Evolutionary conservation across 30 jellyfish, hydroid and myxozoan species (phyloP), one percentile per base, ranked within the genome.

Genomic region (Cassiopea xamachana): DNA sequence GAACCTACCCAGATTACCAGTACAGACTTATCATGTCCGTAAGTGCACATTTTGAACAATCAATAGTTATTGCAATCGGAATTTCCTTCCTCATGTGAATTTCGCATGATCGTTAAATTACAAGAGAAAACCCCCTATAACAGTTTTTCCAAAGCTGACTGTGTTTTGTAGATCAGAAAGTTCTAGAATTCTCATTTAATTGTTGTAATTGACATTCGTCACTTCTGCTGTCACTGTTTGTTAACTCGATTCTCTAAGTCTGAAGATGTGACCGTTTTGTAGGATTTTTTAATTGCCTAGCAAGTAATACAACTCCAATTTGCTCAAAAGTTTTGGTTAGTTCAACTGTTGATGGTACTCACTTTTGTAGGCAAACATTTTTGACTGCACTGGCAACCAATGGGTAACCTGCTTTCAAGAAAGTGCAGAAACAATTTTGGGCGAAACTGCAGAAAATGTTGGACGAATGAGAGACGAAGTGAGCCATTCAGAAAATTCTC

Each of bases 341-440:
- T 3, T 55, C 64, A 10, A 55, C 12, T 55, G 64, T 10, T 10
- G 64, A 55, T 55, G 64, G 12, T 55, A 10, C 64, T 64, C 15
- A n/a, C 9, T 61, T 74, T 73, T 73, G 73, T 69, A 96, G 99
- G 44, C 98, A 18, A 93, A 97, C 83, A 79, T 93, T 48, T 97
- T 96, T 58, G 99, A 97, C 82, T 94, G 91, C 78, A 75, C 98
- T 73, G 98, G 98, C 10, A 91, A 85, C 73, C 98, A 92, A n/a
- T 97, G 98, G 98, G 62, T 97, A 4, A 93, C 98, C 1, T 89
- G 97, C 75, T 97, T 97, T 78, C 99, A 97, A 81, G 99, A 97
- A 2, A 93, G 98, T 81, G 99, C 94, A 1, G 99, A 97, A 72
- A 86, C 90, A 9, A 80, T 97, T 10, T 72, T 97, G 47, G 97